Evolutionary conservation across 2,797 vertebrate genomes (phyloP).

Genomic region (Cacajao melanocephalus): DNA sequence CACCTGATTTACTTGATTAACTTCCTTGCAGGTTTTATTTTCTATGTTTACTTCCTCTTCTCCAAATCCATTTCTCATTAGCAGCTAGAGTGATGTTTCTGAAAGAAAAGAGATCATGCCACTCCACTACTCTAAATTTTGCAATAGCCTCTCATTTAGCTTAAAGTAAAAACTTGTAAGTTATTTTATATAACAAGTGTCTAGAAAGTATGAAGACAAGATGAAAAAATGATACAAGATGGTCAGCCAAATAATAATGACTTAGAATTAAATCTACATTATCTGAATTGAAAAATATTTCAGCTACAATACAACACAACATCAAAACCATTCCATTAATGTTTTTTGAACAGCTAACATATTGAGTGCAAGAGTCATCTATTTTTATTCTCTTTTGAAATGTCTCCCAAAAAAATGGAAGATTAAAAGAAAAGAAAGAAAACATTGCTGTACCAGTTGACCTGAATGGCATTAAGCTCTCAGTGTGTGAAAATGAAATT

Average conservation of each 20-base stretch:
- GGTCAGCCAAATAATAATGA: neutral
- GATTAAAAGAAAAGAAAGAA: neutral
- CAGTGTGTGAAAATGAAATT: constrained; percentile 65
- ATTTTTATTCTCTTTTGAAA: neutral
- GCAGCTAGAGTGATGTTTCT: neutral
- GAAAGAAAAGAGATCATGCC: neutral
- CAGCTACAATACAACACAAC: neutral
- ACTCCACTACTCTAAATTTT: neutral
- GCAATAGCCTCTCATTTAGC: neutral
- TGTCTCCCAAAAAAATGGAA: neutral
- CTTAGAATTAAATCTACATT: neutral
- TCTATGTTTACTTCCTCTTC: accelerated
- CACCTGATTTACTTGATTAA: neutral
- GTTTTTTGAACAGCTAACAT: neutral
- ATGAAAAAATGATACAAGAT: neutral
- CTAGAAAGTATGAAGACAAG: neutral
- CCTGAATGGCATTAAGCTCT: constrained; percentile 20
- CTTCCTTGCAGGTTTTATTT: neutral
- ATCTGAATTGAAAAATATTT: neutral
- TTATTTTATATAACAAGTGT: neutral
- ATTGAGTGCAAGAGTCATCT: neutral
- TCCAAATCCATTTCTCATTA: neutral
- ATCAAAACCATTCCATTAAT: neutral
- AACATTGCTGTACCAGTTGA: neutral
- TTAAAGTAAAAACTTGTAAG: neutral